Conservation (phyloP, 1,140 invertebrate genomes). For the Meloidogyne exigua region DNA sequence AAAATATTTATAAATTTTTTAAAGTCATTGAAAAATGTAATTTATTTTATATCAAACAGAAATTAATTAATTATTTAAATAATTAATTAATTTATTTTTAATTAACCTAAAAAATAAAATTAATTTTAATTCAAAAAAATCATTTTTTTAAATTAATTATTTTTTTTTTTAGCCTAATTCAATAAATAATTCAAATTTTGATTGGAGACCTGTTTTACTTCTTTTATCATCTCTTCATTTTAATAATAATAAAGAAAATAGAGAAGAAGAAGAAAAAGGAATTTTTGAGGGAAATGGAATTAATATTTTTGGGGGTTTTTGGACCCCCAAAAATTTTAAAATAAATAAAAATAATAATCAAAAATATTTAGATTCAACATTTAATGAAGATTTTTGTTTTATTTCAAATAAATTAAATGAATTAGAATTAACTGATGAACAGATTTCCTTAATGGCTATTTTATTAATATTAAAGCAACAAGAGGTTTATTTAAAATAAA, state of each 20-base stretch:
- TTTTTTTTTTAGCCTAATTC: background rate
- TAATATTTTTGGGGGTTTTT: background rate
- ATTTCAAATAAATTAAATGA: background rate
- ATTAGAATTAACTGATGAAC: constrained; percentile 14
- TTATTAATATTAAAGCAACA: constrained; percentile 14
- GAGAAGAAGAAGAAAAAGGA: background rate
- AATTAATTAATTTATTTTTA: too few species aligned
- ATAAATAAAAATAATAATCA: background rate
- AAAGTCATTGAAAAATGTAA: too few species aligned
- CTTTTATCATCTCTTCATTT: background rate
- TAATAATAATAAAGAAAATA: too few species aligned
- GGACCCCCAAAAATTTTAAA: background rate
- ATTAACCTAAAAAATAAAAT: too few species aligned
- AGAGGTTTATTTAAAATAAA: background rate
- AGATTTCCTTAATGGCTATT: constrained; percentile 8
- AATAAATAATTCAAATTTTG: background rate
- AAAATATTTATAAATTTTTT: too few species aligned
- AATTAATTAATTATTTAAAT: too few species aligned
- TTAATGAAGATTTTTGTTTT: constrained; percentile 2
- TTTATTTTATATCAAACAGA: too few species aligned
- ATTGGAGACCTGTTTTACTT: background rate
- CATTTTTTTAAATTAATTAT: background rate
- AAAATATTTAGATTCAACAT: background rate
- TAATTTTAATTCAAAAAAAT: too few species aligned
- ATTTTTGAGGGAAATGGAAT: background rate